Percentiles rank a stretch among this genome's conserved stretches.
These are phyloP conservation scores for Tromatobia lineatoria DNA, from an alignment of 2,888 invertebrate genomes.

Conservation along the genomic window DNA sequence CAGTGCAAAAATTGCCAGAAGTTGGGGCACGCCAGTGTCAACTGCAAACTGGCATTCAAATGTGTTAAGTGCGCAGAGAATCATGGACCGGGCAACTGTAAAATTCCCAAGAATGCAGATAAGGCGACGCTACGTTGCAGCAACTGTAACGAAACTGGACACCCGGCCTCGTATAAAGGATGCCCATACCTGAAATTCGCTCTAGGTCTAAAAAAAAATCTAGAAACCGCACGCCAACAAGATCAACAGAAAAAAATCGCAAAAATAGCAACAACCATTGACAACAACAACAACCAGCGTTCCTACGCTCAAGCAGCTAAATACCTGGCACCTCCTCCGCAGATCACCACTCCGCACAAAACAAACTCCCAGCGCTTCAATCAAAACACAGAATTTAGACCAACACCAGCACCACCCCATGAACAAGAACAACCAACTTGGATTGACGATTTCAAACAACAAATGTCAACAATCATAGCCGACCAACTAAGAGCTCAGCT, in stretches of 20 bases:
- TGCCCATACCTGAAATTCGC: slow-evolving; percentile 39
- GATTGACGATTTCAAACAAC: neutral
- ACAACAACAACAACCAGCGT: neutral
- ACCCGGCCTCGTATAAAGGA: slow-evolving; percentile 46
- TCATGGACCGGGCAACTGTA: slow-evolving; percentile 26
- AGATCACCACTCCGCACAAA: neutral
- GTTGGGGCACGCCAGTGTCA: slow-evolving; percentile 25
- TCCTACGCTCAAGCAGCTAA: neutral
- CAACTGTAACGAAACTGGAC: slow-evolving; percentile 34
- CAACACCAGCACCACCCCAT: neutral
- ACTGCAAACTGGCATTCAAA: too few species aligned
- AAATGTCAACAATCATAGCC: neutral
- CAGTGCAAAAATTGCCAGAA: slow-evolving; percentile 40
- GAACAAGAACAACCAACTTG: slow-evolving; percentile 1
- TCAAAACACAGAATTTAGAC: neutral
- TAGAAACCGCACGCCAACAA: neutral
- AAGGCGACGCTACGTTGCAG: slow-evolving; percentile 32
- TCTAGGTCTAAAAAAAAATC: neutral
- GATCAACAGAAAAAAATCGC: neutral
- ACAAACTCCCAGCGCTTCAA: neutral
- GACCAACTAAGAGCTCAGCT: too few species aligned
- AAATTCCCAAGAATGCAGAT: neutral
- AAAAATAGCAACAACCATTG: neutral
- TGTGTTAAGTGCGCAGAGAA: slow-evolving; percentile 31
- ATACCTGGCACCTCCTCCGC: neutral